phyloP scores from a whole-genome alignment of 2,113 vertebrate genomes.

The Xenopus borealis region DNA sequence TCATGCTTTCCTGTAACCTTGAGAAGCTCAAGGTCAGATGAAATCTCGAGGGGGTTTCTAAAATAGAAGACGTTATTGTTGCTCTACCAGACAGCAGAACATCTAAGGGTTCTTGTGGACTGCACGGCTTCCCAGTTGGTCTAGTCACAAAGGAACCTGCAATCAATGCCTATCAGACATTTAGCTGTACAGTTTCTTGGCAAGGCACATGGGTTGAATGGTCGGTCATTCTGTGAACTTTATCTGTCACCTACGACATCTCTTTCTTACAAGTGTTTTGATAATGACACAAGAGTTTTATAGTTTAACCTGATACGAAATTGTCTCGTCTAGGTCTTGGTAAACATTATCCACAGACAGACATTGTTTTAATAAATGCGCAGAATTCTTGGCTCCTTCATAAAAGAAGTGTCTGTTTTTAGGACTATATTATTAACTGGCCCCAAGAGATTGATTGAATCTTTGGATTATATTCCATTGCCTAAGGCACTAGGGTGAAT shows the following conservation, averaged over 20 bases:
- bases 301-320: not conserved
- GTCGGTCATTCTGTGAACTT: constrained; percentile 11
- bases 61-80: not conserved
- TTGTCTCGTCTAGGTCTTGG: too few relatives aligned
- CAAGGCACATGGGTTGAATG: constrained; percentile 4
- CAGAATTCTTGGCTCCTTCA: too few relatives aligned
- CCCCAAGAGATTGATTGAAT: too few relatives aligned
- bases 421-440: too few relatives aligned
- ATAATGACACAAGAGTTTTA: not conserved
- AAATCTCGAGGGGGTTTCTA: constrained; percentile 2
- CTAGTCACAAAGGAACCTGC: not conserved
- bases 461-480: too few relatives aligned
- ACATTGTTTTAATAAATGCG: too few relatives aligned
- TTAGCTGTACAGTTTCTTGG: constrained; percentile 14
- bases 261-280: constrained; percentile 13
- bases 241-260: constrained; percentile 25
- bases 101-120: not conserved
- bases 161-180: not conserved
- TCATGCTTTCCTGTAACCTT: not conserved
- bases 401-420: too few relatives aligned
- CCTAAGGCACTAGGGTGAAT: too few relatives aligned
- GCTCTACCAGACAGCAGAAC: not conserved
- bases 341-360: too few relatives aligned
- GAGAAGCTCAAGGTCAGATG: not conserved
- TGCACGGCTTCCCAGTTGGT: not conserved